These are phyloP conservation scores for Drosophila kuntzei DNA, from an alignment of 2,888 invertebrate genomes.

Conservation along the genomic window DNA sequence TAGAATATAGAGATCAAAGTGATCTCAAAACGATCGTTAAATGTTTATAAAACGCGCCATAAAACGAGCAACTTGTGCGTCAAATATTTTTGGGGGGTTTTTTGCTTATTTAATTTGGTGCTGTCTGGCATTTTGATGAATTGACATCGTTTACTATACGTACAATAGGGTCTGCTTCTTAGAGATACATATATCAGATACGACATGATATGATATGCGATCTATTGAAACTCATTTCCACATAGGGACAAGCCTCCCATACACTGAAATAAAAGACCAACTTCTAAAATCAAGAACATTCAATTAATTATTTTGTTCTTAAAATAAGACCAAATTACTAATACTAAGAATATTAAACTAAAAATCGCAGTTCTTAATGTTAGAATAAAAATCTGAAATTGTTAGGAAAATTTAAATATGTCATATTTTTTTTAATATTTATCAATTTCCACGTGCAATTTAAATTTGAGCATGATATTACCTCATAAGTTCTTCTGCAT, in stretches of 20 bases:
- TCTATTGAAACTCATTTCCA: slow-evolving; percentile 38
- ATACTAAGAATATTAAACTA: no score
- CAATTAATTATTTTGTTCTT: no score
- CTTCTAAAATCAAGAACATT: no score
- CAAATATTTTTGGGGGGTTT: slow-evolving; percentile 23
- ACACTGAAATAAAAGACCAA: slow-evolving; percentile 2
- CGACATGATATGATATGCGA: not conserved
- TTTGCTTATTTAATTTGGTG: slow-evolving; percentile 12
- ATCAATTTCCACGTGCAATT: no score
- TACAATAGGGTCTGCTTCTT: not conserved
- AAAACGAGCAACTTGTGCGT: slow-evolving; percentile 35
- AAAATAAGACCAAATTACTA: no score
- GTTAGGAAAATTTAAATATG: no score
- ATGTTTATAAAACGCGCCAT: slow-evolving; percentile 28
- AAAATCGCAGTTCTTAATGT: no score
- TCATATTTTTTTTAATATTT: no score
- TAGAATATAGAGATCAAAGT: slow-evolving; percentile 30
- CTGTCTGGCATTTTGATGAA: slow-evolving; percentile 43
- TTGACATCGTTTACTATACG: slow-evolving; percentile 14
- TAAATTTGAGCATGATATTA: no score
- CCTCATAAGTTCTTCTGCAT: no score
- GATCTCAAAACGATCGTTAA: slow-evolving; percentile 38
- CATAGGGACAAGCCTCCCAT: slow-evolving; percentile 45
- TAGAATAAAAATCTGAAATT: no score
- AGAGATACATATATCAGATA: not conserved